These are phyloP conservation scores for Theonella swinhoei DNA, from an alignment of 37 sponge, comb jelly and placozoan species.

Conservation along the genomic window DNA sequence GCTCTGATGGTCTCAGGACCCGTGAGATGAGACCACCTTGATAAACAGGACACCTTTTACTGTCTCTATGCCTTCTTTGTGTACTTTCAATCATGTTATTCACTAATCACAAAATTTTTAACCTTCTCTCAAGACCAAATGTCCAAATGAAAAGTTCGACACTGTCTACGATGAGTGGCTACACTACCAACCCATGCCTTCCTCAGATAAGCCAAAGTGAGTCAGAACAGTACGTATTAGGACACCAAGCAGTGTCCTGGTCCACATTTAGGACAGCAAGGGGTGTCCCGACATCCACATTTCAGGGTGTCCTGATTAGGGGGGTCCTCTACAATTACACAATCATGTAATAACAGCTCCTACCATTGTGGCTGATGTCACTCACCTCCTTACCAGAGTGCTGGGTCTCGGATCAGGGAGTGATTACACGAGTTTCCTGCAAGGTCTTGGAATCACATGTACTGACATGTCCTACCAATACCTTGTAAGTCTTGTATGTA, in stretches of 20 bases:
- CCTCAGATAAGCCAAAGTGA: constrained; percentile 6
- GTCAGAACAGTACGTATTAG: no score
- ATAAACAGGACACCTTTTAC: no score
- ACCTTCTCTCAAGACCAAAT: constrained; percentile 39
- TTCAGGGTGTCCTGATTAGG: no score
- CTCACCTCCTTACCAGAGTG: constrained; percentile 11
- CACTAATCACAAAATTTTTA: no score
- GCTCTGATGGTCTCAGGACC: background rate
- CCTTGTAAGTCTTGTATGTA: background rate
- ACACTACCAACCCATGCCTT: background rate
- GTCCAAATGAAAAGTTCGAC: constrained; percentile 42
- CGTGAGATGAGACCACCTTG: background rate
- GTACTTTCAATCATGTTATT: no score
- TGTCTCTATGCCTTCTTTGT: background rate
- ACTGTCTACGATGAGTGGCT: constrained; percentile 85
- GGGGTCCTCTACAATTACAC: background rate
- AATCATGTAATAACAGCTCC: background rate
- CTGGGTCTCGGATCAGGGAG: constrained; percentile 69
- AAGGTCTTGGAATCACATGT: constrained; percentile 72
- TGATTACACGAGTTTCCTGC: constrained; percentile 72
- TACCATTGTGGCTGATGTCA: background rate
- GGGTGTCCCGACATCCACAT: no score
- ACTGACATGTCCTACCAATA: constrained; percentile 20
- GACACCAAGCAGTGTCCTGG: no score
- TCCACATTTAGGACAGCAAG: no score